Evolutionary conservation across 2,888 invertebrate species (phyloP), one percentile per base, ranked within the genome.

Genomic region (Scaptomyza tumidula): DNA sequence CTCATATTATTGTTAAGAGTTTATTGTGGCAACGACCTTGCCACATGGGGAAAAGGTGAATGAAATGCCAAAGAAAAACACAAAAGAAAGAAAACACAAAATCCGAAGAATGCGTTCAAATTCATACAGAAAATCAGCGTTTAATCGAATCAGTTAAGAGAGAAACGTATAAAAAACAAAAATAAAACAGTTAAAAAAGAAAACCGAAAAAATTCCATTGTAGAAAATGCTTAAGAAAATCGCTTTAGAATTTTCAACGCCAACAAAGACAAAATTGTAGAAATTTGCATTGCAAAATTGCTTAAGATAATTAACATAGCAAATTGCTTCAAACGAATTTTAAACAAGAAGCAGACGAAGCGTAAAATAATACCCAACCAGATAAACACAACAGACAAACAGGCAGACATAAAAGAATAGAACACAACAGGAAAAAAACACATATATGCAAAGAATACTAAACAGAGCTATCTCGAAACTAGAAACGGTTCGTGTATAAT

Each of bases 261-360:
- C 37, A 37, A 27, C 11, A 14, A 29, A 14, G 9, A 54, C 27
- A 9, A 50, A 14, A 48, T 27, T 43, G 10, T 31, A 31, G 1
- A 52, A 35, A 75, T 74, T 74, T 66, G 66, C 76, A 75, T 74
- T 74, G 65, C 48, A 29, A 61, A 74, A 70, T 76, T 62, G 65
- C 66, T 33, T 33, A 33, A 54, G 13, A 60, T 54, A 74, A 74
- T 78, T 71, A 67, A 49, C 78, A 78, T 75, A 71, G 59, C 52
- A 71, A 75, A 71, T 71, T 67, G 57, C 56, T n/a, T 19, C 19
- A 61, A 76, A 66, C 59, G 56, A 66, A 61, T 71, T 66, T 14
- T 56, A 63, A 76, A 49, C 24, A 58, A 14, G 44, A 19, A 56
- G 14, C 59, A 75, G 59, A 14, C 76, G 60, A 78, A 70, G 65